Conservation (phyloP, 2,888 invertebrate species). For the Lysandra coridon region DNA sequence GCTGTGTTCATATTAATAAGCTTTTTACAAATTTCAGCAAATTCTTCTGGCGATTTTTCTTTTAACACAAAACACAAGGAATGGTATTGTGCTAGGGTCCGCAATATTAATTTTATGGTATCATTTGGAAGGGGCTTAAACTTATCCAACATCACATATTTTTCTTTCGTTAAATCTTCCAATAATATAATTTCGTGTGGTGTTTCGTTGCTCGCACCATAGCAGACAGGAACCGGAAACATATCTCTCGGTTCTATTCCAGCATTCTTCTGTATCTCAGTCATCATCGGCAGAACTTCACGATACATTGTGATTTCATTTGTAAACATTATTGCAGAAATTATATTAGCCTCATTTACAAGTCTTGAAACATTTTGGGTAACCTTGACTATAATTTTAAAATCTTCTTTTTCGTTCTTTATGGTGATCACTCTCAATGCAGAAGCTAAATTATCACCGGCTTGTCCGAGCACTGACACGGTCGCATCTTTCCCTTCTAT, state of each 20-base stretch:
- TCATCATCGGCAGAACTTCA: slow-evolving; percentile 50
- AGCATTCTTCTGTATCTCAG: slow-evolving; percentile 48
- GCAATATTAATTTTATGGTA: slow-evolving; percentile 48
- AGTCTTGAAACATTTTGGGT: slow-evolving; percentile 40
- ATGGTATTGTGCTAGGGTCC: slow-evolving; percentile 42
- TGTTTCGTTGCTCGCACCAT: slow-evolving; percentile 46
- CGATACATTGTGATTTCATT: slow-evolving; percentile 54
- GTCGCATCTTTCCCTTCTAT: slow-evolving; percentile 45
- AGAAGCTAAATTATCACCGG: slow-evolving; percentile 51
- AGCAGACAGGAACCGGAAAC: slow-evolving; percentile 50
- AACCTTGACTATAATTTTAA: slow-evolving; percentile 56
- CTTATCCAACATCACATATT: slow-evolving; percentile 52
- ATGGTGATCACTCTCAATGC: slow-evolving; percentile 45
- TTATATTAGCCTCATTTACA: background rate
- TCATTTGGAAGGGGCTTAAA: slow-evolving; percentile 48
- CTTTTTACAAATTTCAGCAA: slow-evolving; percentile 21
- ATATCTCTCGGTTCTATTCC: slow-evolving; percentile 47
- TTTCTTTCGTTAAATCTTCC: slow-evolving; percentile 51
- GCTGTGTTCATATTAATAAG: slow-evolving; percentile 3
- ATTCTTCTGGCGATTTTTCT: slow-evolving; percentile 36
- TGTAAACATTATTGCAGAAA: slow-evolving; percentile 41
- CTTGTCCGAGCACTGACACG: slow-evolving; percentile 47
- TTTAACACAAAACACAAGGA: slow-evolving; percentile 54
- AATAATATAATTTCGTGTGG: slow-evolving; percentile 53
- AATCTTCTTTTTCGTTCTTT: slow-evolving; percentile 44